Percentiles rank a stretch among this genome's conserved stretches.
Conservation (phyloP, 2,888 invertebrate species). For the Auanema freiburgensis region DNA sequence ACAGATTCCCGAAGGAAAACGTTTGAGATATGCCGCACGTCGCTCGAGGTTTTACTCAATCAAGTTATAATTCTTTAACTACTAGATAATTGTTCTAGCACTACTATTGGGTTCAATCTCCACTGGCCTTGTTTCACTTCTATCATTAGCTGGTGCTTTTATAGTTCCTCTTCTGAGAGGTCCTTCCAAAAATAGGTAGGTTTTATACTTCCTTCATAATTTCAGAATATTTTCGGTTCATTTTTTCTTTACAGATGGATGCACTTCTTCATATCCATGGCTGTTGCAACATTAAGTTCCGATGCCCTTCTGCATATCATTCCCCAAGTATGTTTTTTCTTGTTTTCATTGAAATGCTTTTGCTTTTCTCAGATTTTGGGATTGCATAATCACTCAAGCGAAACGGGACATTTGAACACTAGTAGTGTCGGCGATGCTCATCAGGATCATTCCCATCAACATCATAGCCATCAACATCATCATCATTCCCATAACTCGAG, state of each 20-base stretch:
- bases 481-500: no score
- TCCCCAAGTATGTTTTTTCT: conserved; percentile 64
- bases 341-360: background rate
- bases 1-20: no score
- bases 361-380: conserved; percentile 27
- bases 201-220: conserved; percentile 8
- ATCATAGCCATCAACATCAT: no score
- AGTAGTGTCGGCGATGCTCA: no score
- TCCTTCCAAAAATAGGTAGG: conserved; percentile 22
- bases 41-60: no score
- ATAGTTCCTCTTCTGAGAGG: conserved; percentile 61
- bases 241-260: conserved; percentile 55
- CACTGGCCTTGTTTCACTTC: conserved; percentile 66
- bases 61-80: no score
- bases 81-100: conserved; percentile 13
- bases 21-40: no score
- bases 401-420: no score
- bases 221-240: background rate
- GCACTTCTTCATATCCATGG: conserved; percentile 67
- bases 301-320: conserved; percentile 68
- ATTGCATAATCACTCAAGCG: conserved; percentile 21
- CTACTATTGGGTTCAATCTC: conserved; percentile 64
- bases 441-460: no score
- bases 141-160: conserved; percentile 64
- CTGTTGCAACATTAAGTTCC: conserved; percentile 67